Base-by-base conservation (phyloP, 1,140 invertebrate species). In the Charaxes varanes region DNA sequence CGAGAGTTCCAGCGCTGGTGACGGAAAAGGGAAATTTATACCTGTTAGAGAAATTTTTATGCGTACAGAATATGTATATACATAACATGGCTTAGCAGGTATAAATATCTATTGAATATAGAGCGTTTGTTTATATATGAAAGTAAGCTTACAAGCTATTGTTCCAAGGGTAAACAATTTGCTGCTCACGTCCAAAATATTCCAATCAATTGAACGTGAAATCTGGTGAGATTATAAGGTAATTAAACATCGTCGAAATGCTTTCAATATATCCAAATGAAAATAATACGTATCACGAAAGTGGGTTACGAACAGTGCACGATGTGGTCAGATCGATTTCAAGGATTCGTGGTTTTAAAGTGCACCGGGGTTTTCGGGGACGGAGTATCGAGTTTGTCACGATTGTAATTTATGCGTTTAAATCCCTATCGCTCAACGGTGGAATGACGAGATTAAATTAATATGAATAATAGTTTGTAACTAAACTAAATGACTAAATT, bases 281-380 rank as follows among this genome's bases (percentile, higher is more conserved):
- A 46, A 46, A 46, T 53, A 53, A 53, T 47, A 53, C 40, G 26
- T 35, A 36, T 45, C 34, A 27, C 22, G 11, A 42, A 50, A 54
- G 62, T 68, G 54, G 61, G 67, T 64, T 63, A 64, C 23, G 45
- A 58, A 63, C 53, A 27, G n/a, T n/a, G 49, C 53, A 53, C 60
- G 55, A 62, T 77, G 72, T 44, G 74, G 72, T 79, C 56, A 53
- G 70, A 77, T 79, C 62, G 50, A 64, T 72, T 72, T 79, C 74
- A 77, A 79, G 69, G 64, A 52, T 67, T 62, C 46, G 70, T 32
- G 70, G 72, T 76, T 61, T 34, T 32, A 12, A 46, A 16, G 8
- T 34, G 15, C 14, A 46, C 43, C 31, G 32, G n/a, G 14, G 63
- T 66, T 79, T 77, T 63, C 54, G 60, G 61, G 41, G 11, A 21